Evolutionary conservation across 2,888 invertebrate genomes (phyloP).

Genomic region (Aethes cnicana): DNA sequence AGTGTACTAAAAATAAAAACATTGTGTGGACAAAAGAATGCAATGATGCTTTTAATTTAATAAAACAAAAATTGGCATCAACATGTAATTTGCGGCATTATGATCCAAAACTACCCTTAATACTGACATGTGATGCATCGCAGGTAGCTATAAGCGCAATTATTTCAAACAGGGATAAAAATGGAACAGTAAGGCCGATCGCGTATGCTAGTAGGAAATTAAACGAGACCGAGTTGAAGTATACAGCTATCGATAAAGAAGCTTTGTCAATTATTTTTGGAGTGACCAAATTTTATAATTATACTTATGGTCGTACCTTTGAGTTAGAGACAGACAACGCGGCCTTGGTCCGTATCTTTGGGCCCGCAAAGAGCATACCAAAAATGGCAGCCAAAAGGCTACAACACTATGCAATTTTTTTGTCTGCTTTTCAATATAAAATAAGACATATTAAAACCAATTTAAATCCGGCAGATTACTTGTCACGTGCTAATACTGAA

Average conservation of each 20-base stretch:
- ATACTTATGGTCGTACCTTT: constrained; percentile 32
- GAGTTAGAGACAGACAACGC: constrained; percentile 15
- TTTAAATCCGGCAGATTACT: constrained; percentile 3
- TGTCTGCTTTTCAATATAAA: background rate
- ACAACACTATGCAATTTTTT: constrained; percentile 14
- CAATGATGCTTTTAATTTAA: constrained; percentile 7
- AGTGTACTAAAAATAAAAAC: background rate
- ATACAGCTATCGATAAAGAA: constrained; percentile 36
- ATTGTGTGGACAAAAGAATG: constrained; percentile 9
- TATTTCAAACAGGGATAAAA: constrained; percentile 1
- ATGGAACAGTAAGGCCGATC: constrained; percentile 26
- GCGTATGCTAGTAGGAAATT: constrained; percentile 35
- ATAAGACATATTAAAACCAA: background rate
- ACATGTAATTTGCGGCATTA: background rate
- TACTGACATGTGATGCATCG: constrained; percentile 14
- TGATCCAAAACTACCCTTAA: background rate
- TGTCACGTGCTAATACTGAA: no score
- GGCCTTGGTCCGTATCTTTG: background rate
- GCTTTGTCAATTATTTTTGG: constrained; percentile 37
- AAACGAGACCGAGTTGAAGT: constrained; percentile 31
- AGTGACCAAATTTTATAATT: constrained; percentile 33
- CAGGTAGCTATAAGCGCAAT: background rate
- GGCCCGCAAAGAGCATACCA: constrained; percentile 38
- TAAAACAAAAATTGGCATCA: constrained; percentile 1
- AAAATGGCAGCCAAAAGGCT: constrained; percentile 35